Base-by-base conservation (phyloP, 2,113 vertebrate genomes). In the Urocynchramus pylzowi region DNA sequence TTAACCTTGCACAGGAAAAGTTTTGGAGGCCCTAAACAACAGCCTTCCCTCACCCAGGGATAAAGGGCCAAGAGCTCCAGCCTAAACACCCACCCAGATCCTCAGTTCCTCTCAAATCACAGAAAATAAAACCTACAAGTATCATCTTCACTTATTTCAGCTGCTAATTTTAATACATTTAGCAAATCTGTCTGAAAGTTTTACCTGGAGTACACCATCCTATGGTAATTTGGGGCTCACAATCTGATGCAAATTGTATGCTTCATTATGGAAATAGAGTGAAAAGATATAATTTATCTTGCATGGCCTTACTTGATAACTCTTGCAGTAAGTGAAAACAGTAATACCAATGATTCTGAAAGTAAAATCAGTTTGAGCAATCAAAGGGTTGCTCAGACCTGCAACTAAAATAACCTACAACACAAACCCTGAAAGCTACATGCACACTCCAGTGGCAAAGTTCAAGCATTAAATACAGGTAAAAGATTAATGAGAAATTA, bases 281-380 rank as follows among this genome's bases (percentile, higher is more conserved):
- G 9, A 65, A 73, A 76, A 76, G 2, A 65, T 13, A 13, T 0
- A 45, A 0, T 59, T 19, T 9, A 39, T 30, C 57, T 71, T 60
- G 11, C 27, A 39, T 7, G 15, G 61, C 7, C 23, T 87, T 30
- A 57, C n/a, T 37, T 0, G 0, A 1, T 45, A 81, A 61, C 28
- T 52, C 49, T 59, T 57, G 4, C 74, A 75, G 37, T 44, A 35
- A 82, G 54, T 35, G 5, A 69, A 57, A 84, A 61, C 49, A 69
- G 33, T 26, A 89, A 57, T 11, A 37, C 2, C 33, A 49, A 60
- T 10, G 7, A 82, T 31, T 85, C 41, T 85, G 10, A 53, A 75
- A 89, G 13, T 27, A 52, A 83, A 65, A 67, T 52, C n/a, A 53
- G 11, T n/a, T 50, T 42, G 33, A 33, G 13, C 74, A 83, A n/a